Conservation (phyloP, 2,888 invertebrate genomes). For the Eupithecia vulgata region DNA sequence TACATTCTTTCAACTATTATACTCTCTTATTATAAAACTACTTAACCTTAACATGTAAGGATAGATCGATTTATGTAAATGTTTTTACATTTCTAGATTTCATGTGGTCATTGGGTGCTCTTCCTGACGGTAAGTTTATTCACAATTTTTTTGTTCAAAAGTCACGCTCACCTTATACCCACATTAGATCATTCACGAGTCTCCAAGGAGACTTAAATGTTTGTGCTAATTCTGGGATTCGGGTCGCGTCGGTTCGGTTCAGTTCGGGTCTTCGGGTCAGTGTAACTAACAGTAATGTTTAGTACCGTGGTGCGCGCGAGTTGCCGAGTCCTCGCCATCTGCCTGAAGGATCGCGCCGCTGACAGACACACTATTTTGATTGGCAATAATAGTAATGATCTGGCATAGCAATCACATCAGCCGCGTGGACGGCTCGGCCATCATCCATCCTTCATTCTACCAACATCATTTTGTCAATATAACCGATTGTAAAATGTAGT, state of each 20-base stretch:
- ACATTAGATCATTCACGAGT: constrained; percentile 64
- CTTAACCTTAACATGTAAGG: constrained; percentile 75
- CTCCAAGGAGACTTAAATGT: constrained; percentile 41
- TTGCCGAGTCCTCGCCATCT: constrained; percentile 58
- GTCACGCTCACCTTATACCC: constrained; percentile 64
- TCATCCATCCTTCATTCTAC: constrained; percentile 75
- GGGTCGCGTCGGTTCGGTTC: neutral
- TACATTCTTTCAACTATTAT: constrained; percentile 56
- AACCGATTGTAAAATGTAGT: constrained; percentile 57
- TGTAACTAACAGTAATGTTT: constrained; percentile 61
- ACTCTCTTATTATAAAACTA: constrained; percentile 60
- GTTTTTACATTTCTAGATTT: constrained; percentile 93
- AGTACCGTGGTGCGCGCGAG: constrained; percentile 58
- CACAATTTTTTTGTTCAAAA: constrained; percentile 66
- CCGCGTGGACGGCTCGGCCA: constrained; percentile 70
- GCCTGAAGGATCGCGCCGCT: constrained; percentile 77
- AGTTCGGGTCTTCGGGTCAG: constrained; percentile 27
- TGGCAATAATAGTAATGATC: constrained; percentile 83
- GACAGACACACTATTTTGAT: constrained; percentile 84
- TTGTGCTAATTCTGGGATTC: constrained; percentile 54
- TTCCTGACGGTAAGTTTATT: constrained; percentile 96
- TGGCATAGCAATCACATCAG: constrained; percentile 76
- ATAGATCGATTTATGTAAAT: constrained; percentile 84
- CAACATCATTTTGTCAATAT: constrained; percentile 62
- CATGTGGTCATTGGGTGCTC: constrained; percentile 99